phyloP scores from a whole-genome alignment of 2,888 invertebrate species.

The Heterodera filipjevi region DNA sequence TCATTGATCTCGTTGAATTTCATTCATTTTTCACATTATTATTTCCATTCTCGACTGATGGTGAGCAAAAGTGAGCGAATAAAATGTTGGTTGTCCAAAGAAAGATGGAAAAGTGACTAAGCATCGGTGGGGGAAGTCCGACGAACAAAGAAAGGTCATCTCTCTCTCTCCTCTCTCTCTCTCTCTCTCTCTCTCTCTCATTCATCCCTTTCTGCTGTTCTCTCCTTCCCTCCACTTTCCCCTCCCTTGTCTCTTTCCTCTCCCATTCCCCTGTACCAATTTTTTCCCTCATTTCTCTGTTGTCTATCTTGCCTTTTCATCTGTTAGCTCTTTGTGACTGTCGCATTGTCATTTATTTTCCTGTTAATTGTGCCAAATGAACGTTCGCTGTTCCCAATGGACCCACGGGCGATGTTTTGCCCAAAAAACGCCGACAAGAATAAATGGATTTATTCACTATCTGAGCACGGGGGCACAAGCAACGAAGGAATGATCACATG shows the following conservation, averaged over 20 bases:
- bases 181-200: neutral
- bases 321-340: slow-evolving; percentile 41
- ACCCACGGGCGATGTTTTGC: neutral
- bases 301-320: too few species aligned
- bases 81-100: slow-evolving; percentile 10
- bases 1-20: neutral
- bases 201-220: neutral
- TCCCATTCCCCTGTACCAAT: neutral
- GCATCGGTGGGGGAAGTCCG: too few species aligned
- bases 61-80: slow-evolving; percentile 14
- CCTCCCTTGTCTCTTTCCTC: neutral
- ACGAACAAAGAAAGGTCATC: neutral
- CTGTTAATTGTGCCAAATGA: neutral
- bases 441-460: slow-evolving; percentile 40
- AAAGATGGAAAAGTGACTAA: neutral
- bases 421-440: neutral
- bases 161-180: too few species aligned
- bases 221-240: neutral
- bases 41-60: neutral
- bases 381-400: slow-evolving; percentile 41
- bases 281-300: too few species aligned
- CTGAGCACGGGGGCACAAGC: slow-evolving; percentile 55
- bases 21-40: neutral
- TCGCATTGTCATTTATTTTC: slow-evolving; percentile 44
- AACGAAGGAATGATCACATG: slow-evolving; percentile 50